A percentile compares a stretch with the other conserved stretches of the same genome.
These are phyloP conservation scores for Protosalanx chinensis DNA, from an alignment of 2,797 vertebrate species.

Conservation along the genomic window DNA sequence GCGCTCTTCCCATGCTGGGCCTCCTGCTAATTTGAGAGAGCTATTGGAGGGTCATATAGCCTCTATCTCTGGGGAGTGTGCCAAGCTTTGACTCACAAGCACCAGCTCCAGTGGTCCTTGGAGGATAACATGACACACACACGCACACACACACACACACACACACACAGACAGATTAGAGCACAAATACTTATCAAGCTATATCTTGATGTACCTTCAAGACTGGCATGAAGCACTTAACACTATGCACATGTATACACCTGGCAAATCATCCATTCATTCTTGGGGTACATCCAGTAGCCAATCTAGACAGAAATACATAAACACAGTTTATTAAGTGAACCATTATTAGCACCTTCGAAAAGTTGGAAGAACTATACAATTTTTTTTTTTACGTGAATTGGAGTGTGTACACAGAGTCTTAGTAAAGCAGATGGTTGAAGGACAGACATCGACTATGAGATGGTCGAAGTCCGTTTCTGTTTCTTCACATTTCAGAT, in stretches of 20 bases:
- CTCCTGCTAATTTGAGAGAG: conserved; percentile 87
- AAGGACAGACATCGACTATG: conserved; percentile 50
- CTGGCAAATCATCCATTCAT: neutral
- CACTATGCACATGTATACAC: neutral
- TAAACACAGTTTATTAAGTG: neutral
- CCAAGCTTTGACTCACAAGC: conserved; percentile 41
- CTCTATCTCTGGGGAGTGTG: conserved; percentile 79
- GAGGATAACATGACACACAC: conserved; percentile 81
- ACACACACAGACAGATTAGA: neutral
- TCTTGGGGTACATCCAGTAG: neutral
- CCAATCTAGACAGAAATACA: neutral
- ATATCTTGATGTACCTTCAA: neutral
- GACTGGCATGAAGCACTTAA: too few species aligned
- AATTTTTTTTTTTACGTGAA: neutral
- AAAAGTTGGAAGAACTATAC: conserved; percentile 12
- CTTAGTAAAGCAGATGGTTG: conserved; percentile 44
- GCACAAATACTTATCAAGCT: conserved; percentile 1
- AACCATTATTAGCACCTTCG: conserved; percentile 74
- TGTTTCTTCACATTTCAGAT: conserved; percentile 30
- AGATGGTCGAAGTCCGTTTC: conserved; percentile 47
- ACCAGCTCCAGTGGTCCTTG: conserved; percentile 82
- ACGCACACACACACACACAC: conserved; percentile 41
- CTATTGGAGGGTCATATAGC: conserved; percentile 83
- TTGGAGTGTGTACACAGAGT: conserved; percentile 23
- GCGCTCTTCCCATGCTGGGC: conserved; percentile 74